Base-by-base conservation (phyloP, 2,113 vertebrate species). In the Cryptomyrus ogoouensis region DNA sequence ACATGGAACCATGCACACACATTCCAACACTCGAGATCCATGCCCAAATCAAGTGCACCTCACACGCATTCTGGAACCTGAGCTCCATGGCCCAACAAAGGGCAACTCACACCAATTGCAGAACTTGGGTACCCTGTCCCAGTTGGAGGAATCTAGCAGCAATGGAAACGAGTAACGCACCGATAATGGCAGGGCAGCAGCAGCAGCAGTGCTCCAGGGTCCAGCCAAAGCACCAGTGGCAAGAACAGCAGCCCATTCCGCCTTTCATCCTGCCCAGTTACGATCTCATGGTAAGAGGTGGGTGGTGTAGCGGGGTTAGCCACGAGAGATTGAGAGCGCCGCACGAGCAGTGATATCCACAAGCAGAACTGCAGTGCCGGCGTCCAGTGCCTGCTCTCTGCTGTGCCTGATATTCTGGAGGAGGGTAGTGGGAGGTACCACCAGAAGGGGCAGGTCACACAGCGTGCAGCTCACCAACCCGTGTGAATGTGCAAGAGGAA, bases 261-360 rank as follows among this genome's bases (percentile, higher is more conserved):
- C 95, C 94, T 93, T 96, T 97, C 96, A 97, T 97, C 92, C 93
- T 95, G 94, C 92, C 91, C 89, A 90, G 49, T 47, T 89, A 91
- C 90, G 92, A 91, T 91, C 95, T 96, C 96, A 96, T 96, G 94
- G 94, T 95, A 93, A 91, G 21, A 39, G 70, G 17, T 0, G 35
- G 87, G 9, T 10, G 83, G 44, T 24, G 83, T 21, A 1, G 44
- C 44, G 44, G 44, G 77, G 1, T 56, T 12, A 12, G 62, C 87
- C 0, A 52, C n/a, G 46, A 39, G 31, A 87, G 35, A 80, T 1
- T 0, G 27, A 17, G 62, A 39, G 15, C 1, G 19, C 27, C 35
- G 3, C 19, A 44, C 10, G 10, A 27, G 49, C 46, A n/a, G 42
- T 21, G 44, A 39, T 17, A 80, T 58, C 50, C 88, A 50, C 44